A percentile compares a stretch with the other conserved stretches of the same genome.
phyloP scores from a whole-genome alignment of 2,113 vertebrate genomes.

The Gymnobelideus leadbeateri region DNA sequence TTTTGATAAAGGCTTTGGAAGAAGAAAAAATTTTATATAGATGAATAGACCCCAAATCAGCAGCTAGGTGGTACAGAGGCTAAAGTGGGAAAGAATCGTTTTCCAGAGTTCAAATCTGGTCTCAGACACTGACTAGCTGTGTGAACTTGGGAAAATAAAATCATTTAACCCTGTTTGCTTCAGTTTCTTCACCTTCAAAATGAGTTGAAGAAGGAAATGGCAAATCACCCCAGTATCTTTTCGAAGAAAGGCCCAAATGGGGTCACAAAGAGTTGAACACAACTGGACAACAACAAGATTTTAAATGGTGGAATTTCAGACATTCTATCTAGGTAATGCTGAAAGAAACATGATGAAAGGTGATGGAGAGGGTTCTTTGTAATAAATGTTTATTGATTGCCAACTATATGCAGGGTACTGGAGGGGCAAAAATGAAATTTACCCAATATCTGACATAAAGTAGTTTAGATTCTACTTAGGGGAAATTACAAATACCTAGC shows the following conservation, averaged over 20 bases:
- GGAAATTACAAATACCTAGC: background rate
- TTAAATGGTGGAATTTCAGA: background rate
- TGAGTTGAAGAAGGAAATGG: background rate
- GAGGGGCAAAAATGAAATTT: background rate
- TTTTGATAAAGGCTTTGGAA: background rate
- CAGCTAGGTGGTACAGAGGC: background rate
- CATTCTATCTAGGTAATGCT: background rate
- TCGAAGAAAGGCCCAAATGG: background rate
- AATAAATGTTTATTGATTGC: background rate
- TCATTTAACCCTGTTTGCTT: background rate
- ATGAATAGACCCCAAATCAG: background rate
- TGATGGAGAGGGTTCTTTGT: background rate
- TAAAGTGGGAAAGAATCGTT: background rate
- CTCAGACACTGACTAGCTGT: background rate
- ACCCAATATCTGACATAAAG: background rate
- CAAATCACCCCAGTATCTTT: background rate
- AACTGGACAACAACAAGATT: background rate
- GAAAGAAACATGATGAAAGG: background rate
- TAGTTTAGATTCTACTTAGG: background rate
- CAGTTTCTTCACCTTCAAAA: background rate
- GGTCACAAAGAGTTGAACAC: background rate
- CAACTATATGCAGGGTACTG: background rate
- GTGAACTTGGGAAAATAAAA: background rate
- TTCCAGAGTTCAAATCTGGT: background rate
- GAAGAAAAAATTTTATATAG: background rate